Percentiles rank a stretch among this genome's conserved stretches.
These are phyloP conservation scores for Baccha elongata DNA, from an alignment of 2,888 invertebrate species.

Conservation along the genomic window DNA sequence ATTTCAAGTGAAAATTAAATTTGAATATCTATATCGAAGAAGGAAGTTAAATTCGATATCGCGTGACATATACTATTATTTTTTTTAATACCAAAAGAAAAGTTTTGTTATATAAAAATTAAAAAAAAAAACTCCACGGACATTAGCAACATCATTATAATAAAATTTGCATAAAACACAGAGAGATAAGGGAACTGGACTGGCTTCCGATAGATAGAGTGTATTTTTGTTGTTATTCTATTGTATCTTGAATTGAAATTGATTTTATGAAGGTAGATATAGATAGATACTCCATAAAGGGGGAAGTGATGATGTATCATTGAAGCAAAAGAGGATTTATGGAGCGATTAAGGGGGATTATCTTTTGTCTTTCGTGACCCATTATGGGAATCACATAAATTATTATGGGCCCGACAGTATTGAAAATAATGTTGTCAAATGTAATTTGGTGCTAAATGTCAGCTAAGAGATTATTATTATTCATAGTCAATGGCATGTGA, in stretches of 20 bases:
- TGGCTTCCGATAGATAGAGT: too few species aligned
- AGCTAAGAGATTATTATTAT: neutral
- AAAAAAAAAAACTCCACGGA: too few species aligned
- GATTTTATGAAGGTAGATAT: too few species aligned
- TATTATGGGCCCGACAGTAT: neutral
- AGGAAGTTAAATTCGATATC: neutral
- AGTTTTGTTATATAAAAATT: too few species aligned
- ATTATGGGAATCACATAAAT: neutral
- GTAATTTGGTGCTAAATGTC: neutral
- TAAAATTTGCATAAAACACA: too few species aligned
- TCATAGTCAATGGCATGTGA: neutral
- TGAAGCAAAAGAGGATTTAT: conserved; percentile 29
- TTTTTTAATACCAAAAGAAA: too few species aligned
- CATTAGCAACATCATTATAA: too few species aligned
- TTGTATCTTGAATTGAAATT: too few species aligned
- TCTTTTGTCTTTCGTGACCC: neutral
- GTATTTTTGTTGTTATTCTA: too few species aligned
- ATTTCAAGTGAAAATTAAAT: neutral
- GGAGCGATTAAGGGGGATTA: conserved; percentile 18
- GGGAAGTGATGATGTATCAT: conserved; percentile 25
- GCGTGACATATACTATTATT: too few species aligned
- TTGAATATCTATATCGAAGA: neutral
- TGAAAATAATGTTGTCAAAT: neutral
- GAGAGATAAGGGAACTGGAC: too few species aligned
- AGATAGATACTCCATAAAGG: conserved; percentile 4